Percentiles rank a stretch among this genome's conserved stretches.
Conservation (phyloP, 2,888 invertebrate species). For the Ramazzottius varieornatus region DNA sequence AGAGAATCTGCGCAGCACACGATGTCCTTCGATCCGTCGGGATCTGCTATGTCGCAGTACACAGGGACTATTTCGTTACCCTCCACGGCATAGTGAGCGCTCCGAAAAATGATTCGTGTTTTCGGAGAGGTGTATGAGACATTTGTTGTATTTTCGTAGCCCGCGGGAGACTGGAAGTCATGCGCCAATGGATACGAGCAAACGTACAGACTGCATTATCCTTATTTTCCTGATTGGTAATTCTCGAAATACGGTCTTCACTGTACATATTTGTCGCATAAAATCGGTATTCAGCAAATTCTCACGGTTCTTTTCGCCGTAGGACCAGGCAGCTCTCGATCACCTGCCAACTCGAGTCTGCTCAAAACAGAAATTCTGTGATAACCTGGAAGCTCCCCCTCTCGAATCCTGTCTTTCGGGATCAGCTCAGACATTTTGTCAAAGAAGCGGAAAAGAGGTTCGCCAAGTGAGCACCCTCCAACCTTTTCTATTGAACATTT, state of each 20-base stretch:
- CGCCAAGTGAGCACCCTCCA: too few relatives aligned
- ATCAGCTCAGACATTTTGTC: too few relatives aligned
- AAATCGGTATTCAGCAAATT: background rate
- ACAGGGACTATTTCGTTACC: background rate
- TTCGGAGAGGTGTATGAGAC: background rate
- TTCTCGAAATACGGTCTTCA: background rate
- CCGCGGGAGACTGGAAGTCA: background rate
- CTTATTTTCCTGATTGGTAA: background rate
- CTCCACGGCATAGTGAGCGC: background rate
- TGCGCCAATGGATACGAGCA: background rate
- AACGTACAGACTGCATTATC: background rate
- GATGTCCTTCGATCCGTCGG: background rate
- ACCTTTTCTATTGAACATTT: too few relatives aligned
- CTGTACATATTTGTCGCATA: background rate
- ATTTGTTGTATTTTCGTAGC: background rate
- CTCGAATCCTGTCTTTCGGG: background rate
- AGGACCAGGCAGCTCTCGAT: background rate
- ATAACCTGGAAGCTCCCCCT: background rate
- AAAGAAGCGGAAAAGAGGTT: too few relatives aligned
- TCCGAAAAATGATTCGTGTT: too few relatives aligned
- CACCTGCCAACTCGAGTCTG: background rate
- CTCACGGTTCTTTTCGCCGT: too few relatives aligned
- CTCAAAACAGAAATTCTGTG: background rate
- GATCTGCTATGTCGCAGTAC: background rate
- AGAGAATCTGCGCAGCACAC: background rate